Conservation (phyloP, 2,797 vertebrate genomes). For the Brachyalestes nurse region DNA sequence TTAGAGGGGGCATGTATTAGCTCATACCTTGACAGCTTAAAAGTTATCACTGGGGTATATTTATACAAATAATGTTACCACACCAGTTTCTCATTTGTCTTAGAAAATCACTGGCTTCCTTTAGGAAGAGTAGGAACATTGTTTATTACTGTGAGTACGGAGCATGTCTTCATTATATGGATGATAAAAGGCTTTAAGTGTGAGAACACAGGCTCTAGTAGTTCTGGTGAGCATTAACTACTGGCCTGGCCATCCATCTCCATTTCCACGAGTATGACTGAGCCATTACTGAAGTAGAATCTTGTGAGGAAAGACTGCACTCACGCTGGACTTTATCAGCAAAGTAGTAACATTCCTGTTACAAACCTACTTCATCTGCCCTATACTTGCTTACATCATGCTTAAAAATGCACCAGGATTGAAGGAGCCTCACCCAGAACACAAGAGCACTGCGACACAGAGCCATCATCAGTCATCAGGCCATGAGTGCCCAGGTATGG, state of each 20-base stretch:
- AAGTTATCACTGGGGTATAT: too few relatives aligned
- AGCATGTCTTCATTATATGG: too few relatives aligned
- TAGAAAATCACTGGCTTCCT: too few relatives aligned
- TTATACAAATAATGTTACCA: too few relatives aligned
- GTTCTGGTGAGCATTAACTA: too few relatives aligned
- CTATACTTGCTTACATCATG: not conserved
- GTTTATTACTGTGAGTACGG: too few relatives aligned
- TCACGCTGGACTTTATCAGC: not conserved
- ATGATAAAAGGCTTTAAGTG: too few relatives aligned
- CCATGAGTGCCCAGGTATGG: constrained; percentile 94
- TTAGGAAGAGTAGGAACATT: too few relatives aligned
- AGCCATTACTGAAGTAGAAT: not conserved
- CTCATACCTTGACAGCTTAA: too few relatives aligned
- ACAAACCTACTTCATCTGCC: not conserved
- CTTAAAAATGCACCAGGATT: not conserved
- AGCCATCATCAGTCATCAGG: constrained; percentile 84
- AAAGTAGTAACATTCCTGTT: not conserved
- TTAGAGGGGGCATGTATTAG: too few relatives aligned
- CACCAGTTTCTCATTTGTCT: too few relatives aligned
- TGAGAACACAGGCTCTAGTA: too few relatives aligned
- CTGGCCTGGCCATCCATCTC: not conserved
- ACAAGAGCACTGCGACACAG: constrained; percentile 82
- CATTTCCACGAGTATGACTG: not conserved
- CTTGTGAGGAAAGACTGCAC: not conserved
- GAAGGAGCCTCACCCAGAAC: constrained; percentile 82